A percentile compares a stretch with the other conserved stretches of the same genome.
Conservation (phyloP, 2,888 invertebrate genomes). For the Cataglyphis albicans region DNA sequence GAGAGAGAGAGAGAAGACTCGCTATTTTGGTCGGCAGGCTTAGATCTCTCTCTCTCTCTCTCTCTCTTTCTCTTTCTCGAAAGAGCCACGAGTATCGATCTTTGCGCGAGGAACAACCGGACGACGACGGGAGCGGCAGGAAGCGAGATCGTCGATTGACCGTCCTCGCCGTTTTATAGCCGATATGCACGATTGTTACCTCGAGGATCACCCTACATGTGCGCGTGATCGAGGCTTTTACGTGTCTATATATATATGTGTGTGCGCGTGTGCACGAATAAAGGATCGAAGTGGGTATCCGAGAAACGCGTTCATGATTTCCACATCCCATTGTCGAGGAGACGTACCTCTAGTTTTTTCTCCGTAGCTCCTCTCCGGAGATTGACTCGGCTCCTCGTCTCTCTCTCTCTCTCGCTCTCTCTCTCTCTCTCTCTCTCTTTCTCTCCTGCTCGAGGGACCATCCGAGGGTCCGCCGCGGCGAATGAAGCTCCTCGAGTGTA, state of each 20-base stretch:
- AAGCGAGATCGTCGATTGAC: slow-evolving; percentile 34
- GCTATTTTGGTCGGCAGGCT: slow-evolving; percentile 47
- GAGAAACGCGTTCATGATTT: background rate
- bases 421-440: background rate
- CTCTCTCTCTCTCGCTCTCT: background rate
- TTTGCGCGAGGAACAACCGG: slow-evolving; percentile 26
- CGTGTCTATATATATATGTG: background rate
- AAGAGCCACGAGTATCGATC: slow-evolving; percentile 32
- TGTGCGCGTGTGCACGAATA: slow-evolving; percentile 6
- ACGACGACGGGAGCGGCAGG: slow-evolving; percentile 32
- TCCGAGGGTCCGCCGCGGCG: slow-evolving; percentile 6
- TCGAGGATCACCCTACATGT: background rate
- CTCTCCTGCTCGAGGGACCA: background rate
- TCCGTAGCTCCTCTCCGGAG: slow-evolving; percentile 21
- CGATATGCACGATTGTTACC: slow-evolving; percentile 5
- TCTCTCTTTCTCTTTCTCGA: background rate
- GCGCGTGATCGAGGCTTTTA: background rate
- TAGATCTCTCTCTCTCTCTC: background rate
- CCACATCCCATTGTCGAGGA: background rate
- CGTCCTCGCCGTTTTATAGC: slow-evolving; percentile 29
- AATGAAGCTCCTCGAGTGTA: slow-evolving; percentile 16
- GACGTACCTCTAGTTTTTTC: slow-evolving; percentile 28
- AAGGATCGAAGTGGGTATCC: background rate
- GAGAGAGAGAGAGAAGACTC: slow-evolving; percentile 13
- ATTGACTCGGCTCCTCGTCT: slow-evolving; percentile 20